Conservation (phyloP, 2,113 vertebrate genomes). For the Arothron firmamentum region DNA sequence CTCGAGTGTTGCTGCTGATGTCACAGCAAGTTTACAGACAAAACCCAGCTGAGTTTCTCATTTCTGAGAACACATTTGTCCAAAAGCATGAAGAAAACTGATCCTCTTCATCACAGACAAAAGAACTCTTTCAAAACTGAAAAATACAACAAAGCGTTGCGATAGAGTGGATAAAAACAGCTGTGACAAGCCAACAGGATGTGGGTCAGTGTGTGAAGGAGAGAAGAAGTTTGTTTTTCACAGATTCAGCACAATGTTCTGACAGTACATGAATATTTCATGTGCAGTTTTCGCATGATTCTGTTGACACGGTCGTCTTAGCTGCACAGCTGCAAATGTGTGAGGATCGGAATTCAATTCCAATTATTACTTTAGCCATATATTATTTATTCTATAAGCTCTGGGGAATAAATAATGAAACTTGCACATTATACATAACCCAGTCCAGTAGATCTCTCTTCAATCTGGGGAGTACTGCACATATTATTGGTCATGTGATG, state of each 20-base stretch:
- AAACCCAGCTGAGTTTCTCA: neutral
- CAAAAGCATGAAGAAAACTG: neutral
- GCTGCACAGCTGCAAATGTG: neutral
- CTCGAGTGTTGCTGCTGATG: slow-evolving; percentile 2
- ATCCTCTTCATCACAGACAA: neutral
- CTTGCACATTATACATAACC: too few species aligned
- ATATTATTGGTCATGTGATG: too few species aligned
- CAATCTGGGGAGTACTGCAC: too few species aligned
- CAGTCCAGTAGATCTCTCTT: too few species aligned
- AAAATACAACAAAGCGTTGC: neutral
- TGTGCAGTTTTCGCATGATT: slow-evolving; percentile 15
- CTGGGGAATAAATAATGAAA: too few species aligned
- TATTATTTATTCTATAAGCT: too few species aligned
- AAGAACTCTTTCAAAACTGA: neutral
- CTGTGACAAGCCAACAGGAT: slow-evolving; percentile 4
- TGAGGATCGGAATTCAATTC: too few species aligned
- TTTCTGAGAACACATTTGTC: neutral
- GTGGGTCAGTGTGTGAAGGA: slow-evolving; percentile 24
- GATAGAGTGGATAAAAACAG: neutral
- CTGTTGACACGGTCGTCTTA: neutral
- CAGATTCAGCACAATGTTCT: slow-evolving; percentile 12
- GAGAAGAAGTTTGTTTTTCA: slow-evolving; percentile 17
- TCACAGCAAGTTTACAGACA: too few species aligned
- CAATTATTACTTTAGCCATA: too few species aligned
- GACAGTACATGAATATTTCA: slow-evolving; percentile 35